A percentile compares a stretch with the other conserved stretches of the same genome.
Evolutionary conservation across 1,140 invertebrate genomes (phyloP).

Genomic region (Doryteuthis pealeii): DNA sequence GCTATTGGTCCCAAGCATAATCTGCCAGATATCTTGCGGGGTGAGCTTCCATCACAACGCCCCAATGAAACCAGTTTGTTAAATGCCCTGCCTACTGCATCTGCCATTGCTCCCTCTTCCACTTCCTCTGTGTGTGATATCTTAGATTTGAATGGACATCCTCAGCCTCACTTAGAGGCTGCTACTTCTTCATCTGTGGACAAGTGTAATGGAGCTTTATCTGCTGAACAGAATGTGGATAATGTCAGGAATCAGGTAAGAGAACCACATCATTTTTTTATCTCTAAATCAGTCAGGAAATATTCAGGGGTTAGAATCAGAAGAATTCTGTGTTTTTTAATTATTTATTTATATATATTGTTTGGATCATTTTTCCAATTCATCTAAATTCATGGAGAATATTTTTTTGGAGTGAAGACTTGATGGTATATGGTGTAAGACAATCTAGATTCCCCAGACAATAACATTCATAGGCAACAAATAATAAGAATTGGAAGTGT

Average conservation of each 20-base stretch:
- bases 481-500: too few relatives aligned
- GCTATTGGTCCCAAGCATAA: background rate
- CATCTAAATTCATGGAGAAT: too few relatives aligned
- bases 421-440: too few relatives aligned
- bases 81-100: background rate
- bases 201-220: background rate
- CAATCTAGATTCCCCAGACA: too few relatives aligned
- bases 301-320: background rate
- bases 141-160: background rate
- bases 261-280: background rate
- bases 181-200: background rate
- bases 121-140: background rate
- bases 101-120: background rate
- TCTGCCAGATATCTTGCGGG: background rate
- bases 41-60: background rate
- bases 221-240: background rate
- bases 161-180: background rate
- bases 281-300: background rate
- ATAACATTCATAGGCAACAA: too few relatives aligned
- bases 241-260: background rate
- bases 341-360: too few relatives aligned
- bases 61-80: background rate
- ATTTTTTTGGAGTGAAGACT: too few relatives aligned
- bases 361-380: too few relatives aligned
- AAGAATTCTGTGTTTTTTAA: too few relatives aligned